Evolutionary conservation across 2,797 vertebrate genomes (phyloP).

Genomic region (Mormyrops attenuatus): DNA sequence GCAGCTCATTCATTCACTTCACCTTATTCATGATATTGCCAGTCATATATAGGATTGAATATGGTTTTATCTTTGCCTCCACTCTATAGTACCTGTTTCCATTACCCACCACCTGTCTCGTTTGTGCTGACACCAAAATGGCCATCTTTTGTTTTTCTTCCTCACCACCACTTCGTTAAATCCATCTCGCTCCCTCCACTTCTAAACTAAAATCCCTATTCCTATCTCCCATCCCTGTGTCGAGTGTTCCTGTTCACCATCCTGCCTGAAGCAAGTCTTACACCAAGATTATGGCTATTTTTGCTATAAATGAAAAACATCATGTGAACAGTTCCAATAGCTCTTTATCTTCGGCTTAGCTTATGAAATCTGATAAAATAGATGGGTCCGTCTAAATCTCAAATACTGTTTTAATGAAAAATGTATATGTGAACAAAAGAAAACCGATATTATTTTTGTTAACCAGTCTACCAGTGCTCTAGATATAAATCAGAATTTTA

Average conservation of each 20-base stretch:
- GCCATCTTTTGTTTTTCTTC: background rate
- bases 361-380: background rate
- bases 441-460: background rate
- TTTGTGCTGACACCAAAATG: conserved; percentile 1
- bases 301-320: conserved; percentile 5
- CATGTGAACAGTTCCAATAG: background rate
- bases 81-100: background rate
- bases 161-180: background rate
- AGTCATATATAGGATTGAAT: background rate
- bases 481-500: background rate
- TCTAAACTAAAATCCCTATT: background rate
- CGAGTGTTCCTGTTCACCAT: background rate
- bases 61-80: background rate
- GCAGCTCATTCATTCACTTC: background rate
- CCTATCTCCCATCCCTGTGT: background rate
- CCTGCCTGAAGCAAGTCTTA: background rate
- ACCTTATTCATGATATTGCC: background rate
- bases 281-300: background rate
- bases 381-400: background rate
- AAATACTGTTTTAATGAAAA: background rate
- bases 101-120: background rate
- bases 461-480: conserved; percentile 1
- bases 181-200: background rate
- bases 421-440: background rate
- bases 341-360: background rate